Evolutionary conservation across 2,888 invertebrate genomes (phyloP).

Genomic region (Nemotelus pantherinus): DNA sequence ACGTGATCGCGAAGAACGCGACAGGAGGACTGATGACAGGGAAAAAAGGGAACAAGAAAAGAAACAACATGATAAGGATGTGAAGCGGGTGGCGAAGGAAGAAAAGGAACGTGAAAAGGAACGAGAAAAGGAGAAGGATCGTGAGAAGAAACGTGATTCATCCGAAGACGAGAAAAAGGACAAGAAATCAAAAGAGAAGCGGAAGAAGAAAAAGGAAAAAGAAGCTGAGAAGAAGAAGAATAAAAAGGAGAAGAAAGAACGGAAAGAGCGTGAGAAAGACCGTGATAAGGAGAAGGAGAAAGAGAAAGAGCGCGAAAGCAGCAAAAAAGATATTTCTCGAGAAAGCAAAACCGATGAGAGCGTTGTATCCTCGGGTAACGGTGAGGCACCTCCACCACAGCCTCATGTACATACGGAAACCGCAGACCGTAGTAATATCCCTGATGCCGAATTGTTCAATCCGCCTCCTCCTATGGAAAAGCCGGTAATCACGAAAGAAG

Average conservation of each 20-base stretch:
- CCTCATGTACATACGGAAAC: not conserved
- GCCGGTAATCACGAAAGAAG: not conserved
- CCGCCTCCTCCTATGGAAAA: conserved; percentile 8
- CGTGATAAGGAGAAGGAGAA: conserved; percentile 51
- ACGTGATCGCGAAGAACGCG: conserved; percentile 49
- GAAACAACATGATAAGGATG: conserved; percentile 46
- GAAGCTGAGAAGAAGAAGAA: conserved; percentile 67
- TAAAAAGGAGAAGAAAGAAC: conserved; percentile 63
- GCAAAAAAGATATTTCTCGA: conserved; percentile 50
- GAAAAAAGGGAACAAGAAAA: conserved; percentile 51
- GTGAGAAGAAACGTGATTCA: conserved; percentile 53
- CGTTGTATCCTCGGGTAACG: conserved; percentile 9
- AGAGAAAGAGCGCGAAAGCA: conserved; percentile 52
- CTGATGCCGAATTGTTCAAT: not conserved
- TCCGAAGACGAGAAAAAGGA: conserved; percentile 59
- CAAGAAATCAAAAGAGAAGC: conserved; percentile 63
- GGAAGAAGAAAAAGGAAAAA: conserved; percentile 69
- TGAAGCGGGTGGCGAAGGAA: conserved; percentile 63
- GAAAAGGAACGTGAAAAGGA: conserved; percentile 59
- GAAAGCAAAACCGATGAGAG: conserved; percentile 29
- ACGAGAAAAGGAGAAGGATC: conserved; percentile 58
- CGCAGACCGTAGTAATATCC: not conserved
- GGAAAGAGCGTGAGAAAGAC: conserved; percentile 50
- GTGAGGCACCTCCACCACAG: not conserved
- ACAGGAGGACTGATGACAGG: conserved; percentile 51